These are phyloP conservation scores for Hipparchia sbordonii DNA, from an alignment of 2,888 invertebrate genomes.

Conservation along the genomic window DNA sequence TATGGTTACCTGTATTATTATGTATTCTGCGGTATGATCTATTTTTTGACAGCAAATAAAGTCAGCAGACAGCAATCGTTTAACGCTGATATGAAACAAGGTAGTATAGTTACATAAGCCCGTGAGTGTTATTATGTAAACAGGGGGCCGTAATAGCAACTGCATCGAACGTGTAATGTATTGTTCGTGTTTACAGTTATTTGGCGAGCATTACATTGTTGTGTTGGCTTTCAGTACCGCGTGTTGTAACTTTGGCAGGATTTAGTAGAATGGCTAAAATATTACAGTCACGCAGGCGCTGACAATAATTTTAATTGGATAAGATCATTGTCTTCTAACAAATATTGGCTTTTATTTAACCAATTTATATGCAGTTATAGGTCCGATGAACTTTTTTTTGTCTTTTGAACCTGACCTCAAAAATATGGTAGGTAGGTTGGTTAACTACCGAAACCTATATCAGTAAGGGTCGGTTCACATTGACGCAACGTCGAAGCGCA, in stretches of 20 bases:
- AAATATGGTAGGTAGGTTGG: no score
- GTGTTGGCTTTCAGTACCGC: slow-evolving; percentile 19
- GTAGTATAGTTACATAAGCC: slow-evolving; percentile 22
- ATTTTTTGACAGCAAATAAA: no score
- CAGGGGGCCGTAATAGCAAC: slow-evolving; percentile 28
- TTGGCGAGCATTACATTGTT: slow-evolving; percentile 28
- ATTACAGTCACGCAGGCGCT: not conserved
- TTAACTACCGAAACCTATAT: no score
- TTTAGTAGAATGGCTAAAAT: slow-evolving; percentile 5
- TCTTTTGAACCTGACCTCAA: not conserved
- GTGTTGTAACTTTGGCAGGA: slow-evolving; percentile 11
- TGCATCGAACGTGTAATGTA: slow-evolving; percentile 30
- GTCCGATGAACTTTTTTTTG: not conserved
- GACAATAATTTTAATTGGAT: not conserved
- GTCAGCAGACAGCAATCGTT: no score
- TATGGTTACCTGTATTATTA: no score
- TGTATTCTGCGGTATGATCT: no score
- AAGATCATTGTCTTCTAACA: not conserved
- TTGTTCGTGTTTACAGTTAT: slow-evolving; percentile 39
- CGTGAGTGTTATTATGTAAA: slow-evolving; percentile 29
- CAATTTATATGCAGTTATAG: not conserved
- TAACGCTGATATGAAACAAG: no score
- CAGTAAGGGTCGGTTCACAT: no score
- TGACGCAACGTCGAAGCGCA: no score
- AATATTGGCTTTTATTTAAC: not conserved